Percentiles rank a stretch among this genome's conserved stretches.
phyloP scores from a whole-genome alignment of 1,140 invertebrate genomes.

The Notospermus geniculatus region DNA sequence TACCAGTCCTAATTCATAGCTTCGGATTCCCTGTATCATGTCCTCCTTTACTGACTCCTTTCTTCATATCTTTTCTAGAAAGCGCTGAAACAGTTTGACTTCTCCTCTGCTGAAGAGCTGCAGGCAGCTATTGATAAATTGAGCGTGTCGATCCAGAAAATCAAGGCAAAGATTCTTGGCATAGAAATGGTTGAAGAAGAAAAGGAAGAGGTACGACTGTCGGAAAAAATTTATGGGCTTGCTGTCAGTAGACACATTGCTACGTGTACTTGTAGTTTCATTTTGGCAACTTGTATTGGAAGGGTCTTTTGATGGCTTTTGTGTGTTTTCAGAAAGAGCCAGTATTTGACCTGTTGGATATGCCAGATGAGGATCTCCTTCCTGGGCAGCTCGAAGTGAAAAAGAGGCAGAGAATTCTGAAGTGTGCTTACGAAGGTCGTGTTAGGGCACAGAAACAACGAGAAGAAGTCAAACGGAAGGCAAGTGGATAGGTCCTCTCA shows the following conservation, averaged over 20 bases:
- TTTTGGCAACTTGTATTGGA: background rate
- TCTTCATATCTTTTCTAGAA: constrained; percentile 48
- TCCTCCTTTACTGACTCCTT: constrained; percentile 38
- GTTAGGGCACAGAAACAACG: constrained; percentile 37
- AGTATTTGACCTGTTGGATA: constrained; percentile 42
- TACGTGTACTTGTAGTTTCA: background rate
- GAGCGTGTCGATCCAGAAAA: constrained; percentile 74
- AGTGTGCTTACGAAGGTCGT: constrained; percentile 43
- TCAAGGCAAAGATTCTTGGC: constrained; percentile 73
- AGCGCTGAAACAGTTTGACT: constrained; percentile 62
- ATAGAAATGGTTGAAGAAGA: constrained; percentile 63
- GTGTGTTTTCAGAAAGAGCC: constrained; percentile 26
- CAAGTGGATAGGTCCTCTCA: constrained; percentile 3
- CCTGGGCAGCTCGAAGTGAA: constrained; percentile 41
- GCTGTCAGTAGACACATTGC: no score
- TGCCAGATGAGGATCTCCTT: constrained; percentile 47
- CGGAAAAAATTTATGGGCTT: background rate
- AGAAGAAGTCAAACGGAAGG: constrained; percentile 41
- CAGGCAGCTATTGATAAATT: constrained; percentile 74
- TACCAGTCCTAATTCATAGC: no score
- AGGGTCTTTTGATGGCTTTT: background rate
- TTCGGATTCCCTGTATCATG: background rate
- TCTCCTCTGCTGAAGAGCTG: constrained; percentile 64
- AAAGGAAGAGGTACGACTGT: background rate
- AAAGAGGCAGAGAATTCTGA: constrained; percentile 45